phyloP scores from a whole-genome alignment of 2,797 vertebrate species.

The Podarcis siculus region DNA sequence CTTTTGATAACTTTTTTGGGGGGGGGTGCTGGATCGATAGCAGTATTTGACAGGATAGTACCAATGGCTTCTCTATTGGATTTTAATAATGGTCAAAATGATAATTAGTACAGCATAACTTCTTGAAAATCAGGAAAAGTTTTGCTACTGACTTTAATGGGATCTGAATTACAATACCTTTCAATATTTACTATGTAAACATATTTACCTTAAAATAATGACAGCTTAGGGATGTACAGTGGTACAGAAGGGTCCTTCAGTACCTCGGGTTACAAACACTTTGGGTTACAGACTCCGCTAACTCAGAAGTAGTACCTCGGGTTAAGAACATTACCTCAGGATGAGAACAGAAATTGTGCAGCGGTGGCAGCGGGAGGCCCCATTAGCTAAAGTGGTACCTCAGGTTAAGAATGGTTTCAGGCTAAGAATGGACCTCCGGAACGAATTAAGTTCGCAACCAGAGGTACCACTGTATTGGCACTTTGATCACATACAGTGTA shows the following conservation, averaged over 20 bases:
- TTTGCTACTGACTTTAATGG: not conserved
- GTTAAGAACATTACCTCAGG: no score
- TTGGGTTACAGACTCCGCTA: no score
- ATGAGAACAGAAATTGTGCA: no score
- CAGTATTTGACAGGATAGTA: constrained; percentile 36
- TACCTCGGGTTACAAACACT: no score
- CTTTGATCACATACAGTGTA: not conserved
- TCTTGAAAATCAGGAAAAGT: not conserved
- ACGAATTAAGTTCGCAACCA: no score
- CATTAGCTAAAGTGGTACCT: no score
- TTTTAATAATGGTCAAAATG: not conserved
- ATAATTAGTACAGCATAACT: not conserved
- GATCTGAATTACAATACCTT: no score
- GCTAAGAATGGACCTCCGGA: no score
- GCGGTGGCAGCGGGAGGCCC: no score
- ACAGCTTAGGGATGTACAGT: not conserved
- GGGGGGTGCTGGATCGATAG: constrained; percentile 36
- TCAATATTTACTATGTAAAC: not conserved
- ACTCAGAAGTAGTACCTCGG: no score
- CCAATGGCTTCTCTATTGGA: not conserved
- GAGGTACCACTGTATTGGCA: not conserved
- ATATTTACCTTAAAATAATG: not conserved
- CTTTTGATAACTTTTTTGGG: constrained; percentile 21
- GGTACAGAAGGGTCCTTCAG: no score
- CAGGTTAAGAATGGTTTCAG: no score